These are phyloP conservation scores for Podarcis cretensis DNA, from an alignment of 2,113 vertebrate species.

Conservation along the genomic window DNA sequence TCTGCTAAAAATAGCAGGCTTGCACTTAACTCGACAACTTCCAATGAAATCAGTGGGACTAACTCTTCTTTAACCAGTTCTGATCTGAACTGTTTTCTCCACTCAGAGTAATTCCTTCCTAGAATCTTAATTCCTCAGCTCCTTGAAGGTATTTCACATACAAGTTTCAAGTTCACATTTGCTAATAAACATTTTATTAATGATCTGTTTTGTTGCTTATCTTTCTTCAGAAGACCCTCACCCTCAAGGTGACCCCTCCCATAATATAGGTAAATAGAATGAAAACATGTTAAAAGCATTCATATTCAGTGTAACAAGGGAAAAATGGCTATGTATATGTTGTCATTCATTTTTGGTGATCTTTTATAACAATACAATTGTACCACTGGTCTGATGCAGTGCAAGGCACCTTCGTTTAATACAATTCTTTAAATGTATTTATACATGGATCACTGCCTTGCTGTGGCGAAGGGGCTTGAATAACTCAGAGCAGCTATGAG, in stretches of 20 bases:
- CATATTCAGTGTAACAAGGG: background rate
- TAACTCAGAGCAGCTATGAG: too few relatives aligned
- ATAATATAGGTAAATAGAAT: background rate
- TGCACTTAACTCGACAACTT: background rate
- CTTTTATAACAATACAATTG: background rate
- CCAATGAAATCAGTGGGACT: background rate
- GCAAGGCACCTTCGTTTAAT: too few relatives aligned
- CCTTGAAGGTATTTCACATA: background rate
- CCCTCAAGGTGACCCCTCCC: background rate
- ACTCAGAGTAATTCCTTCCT: background rate
- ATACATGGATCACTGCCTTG: too few relatives aligned
- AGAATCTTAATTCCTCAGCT: background rate
- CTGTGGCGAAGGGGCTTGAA: too few relatives aligned
- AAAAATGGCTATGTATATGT: background rate
- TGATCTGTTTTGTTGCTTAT: background rate
- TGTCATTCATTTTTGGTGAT: background rate
- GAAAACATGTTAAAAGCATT: background rate
- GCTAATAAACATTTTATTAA: background rate
- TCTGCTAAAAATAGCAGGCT: background rate
- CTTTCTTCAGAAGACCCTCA: background rate
- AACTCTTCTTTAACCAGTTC: background rate
- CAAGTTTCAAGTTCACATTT: background rate
- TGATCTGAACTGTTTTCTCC: background rate
- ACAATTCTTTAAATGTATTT: too few relatives aligned
- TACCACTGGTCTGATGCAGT: too few relatives aligned